Evolutionary conservation across 2,888 invertebrate species (phyloP).

Genomic region (Drosophila longiperda): DNA sequence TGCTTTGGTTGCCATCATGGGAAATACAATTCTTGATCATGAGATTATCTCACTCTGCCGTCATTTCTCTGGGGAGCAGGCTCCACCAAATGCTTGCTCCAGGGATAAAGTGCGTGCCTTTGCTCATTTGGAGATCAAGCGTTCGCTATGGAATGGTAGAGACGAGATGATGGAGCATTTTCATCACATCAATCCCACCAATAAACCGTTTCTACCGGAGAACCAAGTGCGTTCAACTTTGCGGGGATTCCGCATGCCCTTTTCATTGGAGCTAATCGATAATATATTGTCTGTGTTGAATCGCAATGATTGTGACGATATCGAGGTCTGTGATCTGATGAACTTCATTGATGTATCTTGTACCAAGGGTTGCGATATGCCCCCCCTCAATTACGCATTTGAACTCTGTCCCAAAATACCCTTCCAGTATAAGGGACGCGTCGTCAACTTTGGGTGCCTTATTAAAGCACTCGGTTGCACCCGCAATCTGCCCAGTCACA

Average conservation of each 20-base stretch:
- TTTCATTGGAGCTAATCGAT: conserved; percentile 88
- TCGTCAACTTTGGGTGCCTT: conserved; percentile 82
- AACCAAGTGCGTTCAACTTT: conserved; percentile 88
- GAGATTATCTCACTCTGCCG: conserved; percentile 92
- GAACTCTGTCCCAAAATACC: conserved; percentile 84
- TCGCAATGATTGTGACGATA: conserved; percentile 88
- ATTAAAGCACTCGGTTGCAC: conserved; percentile 78
- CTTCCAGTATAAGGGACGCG: conserved; percentile 79
- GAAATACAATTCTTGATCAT: conserved; percentile 90
- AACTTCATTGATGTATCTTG: conserved; percentile 89
- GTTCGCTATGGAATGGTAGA: conserved; percentile 90
- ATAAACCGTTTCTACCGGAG: conserved; percentile 87
- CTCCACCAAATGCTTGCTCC: conserved; percentile 83
- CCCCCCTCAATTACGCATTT: conserved; percentile 83
- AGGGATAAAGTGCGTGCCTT: conserved; percentile 87
- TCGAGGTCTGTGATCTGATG: conserved; percentile 89
- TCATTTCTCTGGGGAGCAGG: conserved; percentile 88
- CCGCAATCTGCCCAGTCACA: conserved; percentile 34
- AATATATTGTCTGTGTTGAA: conserved; percentile 87
- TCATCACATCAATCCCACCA: conserved; percentile 86
- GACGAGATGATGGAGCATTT: conserved; percentile 88
- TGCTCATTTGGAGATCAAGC: conserved; percentile 89
- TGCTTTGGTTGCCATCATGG: conserved; percentile 88
- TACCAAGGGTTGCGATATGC: conserved; percentile 78
- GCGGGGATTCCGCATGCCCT: conserved; percentile 89